Evolutionary conservation across 1,140 invertebrate species (phyloP), one percentile per base, ranked within the genome.

Genomic region (Platyscapa corneri): DNA sequence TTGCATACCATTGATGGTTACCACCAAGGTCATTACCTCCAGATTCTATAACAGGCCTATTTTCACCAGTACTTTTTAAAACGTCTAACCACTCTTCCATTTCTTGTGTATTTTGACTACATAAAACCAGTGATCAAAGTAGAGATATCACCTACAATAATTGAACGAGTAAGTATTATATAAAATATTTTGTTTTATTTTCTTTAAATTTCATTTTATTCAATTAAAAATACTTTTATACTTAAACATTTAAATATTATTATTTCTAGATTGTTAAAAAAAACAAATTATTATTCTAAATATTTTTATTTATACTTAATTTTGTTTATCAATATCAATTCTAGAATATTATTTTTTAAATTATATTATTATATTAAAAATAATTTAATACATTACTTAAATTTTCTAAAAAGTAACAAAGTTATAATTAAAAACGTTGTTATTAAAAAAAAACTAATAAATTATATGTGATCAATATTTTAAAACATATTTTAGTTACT

Each of bases 1-100:
- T 98, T 30, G 97, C 96, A 90, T 98, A 97, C 98, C 98, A 99
- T 89, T 97, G 96, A 93, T 99, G 98, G 90, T 97, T 95, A 65
- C 98, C 98, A 27, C 96, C 97, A 72, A 98, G 95, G 89, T 97
- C 95, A 82, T 95, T 88, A 94, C 94, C 91, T 94, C 95, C 87
- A 76, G 92, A 87, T 90, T 95, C 91, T 82, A 94, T 94, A 53
- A 76, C 46, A 90, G 95, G 94, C 87, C 94, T 95, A 87, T 96
- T 95, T 82, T 96, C 95, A 60, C 95, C 94, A 49, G 96, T 95
- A 89, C 95, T 96, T 89, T 96, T 96, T 34, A 98, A 91, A 30
- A 96, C 96, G 82, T 95, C 94, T 80, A 98, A 95, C 97, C 97
- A 98, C 88, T 97, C 96, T 93, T 98, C 97, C 97, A 98, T 98